Conservation (phyloP, 2,797 vertebrate genomes). For the Vireo griseus region DNA sequence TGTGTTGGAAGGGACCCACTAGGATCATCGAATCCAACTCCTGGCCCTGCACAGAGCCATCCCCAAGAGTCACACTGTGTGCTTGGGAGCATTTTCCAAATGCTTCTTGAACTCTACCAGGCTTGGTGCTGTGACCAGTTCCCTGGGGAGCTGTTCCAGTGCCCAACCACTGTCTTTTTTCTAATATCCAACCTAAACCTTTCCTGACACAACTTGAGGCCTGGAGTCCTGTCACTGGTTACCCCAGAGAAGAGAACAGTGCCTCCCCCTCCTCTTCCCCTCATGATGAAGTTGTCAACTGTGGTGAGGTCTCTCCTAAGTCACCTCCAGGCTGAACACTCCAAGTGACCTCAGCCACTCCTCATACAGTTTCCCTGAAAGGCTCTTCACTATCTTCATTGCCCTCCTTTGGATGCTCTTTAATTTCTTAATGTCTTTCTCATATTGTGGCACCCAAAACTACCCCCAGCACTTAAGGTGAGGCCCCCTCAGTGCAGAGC, state of each 20-base stretch:
- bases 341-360: background rate
- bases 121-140: background rate
- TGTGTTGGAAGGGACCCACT: background rate
- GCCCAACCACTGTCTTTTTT: background rate
- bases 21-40: background rate
- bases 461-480: background rate
- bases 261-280: background rate
- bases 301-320: background rate
- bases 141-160: background rate
- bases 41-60: rapidly evolving
- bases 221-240: background rate
- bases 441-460: background rate
- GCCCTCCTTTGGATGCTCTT: background rate
- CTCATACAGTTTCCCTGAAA: background rate
- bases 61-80: background rate
- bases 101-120: background rate
- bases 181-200: background rate
- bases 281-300: background rate
- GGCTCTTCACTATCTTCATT: background rate
- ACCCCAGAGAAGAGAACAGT: background rate
- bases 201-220: background rate
- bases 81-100: background rate
- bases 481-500: background rate
- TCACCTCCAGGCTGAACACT: background rate
- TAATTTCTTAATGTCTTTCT: background rate